Percentiles rank a stretch among this genome's conserved stretches.
Conservation (phyloP, 2,797 vertebrate species). For the Myotis planiceps region DNA sequence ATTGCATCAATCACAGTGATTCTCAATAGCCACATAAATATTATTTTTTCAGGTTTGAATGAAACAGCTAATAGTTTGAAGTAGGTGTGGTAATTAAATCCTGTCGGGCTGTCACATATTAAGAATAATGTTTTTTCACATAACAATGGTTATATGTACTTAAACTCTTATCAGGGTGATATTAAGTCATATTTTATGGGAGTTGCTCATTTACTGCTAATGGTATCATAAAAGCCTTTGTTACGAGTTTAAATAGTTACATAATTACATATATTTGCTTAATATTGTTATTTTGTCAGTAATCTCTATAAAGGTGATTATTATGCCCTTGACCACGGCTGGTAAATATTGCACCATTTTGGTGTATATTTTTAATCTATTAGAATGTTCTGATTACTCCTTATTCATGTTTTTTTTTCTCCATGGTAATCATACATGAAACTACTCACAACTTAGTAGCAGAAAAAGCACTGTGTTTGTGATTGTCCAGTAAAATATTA, state of each 20-base stretch:
- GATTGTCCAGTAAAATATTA: constrained; percentile 71
- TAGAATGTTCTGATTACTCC: constrained; percentile 76
- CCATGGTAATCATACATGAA: constrained; percentile 62
- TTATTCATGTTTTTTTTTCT: constrained; percentile 58
- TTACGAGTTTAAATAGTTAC: constrained; percentile 91
- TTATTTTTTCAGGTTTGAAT: constrained; percentile 93
- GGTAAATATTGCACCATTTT: constrained; percentile 86
- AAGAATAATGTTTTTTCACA: constrained; percentile 88
- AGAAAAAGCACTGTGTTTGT: constrained; percentile 71
- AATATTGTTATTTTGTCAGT: constrained; percentile 89
- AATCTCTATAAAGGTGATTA: constrained; percentile 89
- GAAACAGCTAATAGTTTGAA: constrained; percentile 90
- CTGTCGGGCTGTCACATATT: constrained; percentile 89
- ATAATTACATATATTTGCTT: constrained; percentile 90
- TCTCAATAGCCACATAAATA: constrained; percentile 92
- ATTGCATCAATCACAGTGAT: constrained; percentile 91
- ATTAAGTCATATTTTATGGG: constrained; percentile 90
- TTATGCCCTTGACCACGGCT: constrained; percentile 84
- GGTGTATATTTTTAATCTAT: constrained; percentile 78
- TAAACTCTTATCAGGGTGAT: constrained; percentile 93
- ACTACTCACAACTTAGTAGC: constrained; percentile 55
- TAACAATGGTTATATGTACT: constrained; percentile 88
- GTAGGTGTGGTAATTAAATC: constrained; percentile 92
- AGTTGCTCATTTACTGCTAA: constrained; percentile 91
- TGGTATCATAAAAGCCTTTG: constrained; percentile 92